phyloP scores from a whole-genome alignment of 2,888 invertebrate genomes.

The Tetheella fluctuosa region DNA sequence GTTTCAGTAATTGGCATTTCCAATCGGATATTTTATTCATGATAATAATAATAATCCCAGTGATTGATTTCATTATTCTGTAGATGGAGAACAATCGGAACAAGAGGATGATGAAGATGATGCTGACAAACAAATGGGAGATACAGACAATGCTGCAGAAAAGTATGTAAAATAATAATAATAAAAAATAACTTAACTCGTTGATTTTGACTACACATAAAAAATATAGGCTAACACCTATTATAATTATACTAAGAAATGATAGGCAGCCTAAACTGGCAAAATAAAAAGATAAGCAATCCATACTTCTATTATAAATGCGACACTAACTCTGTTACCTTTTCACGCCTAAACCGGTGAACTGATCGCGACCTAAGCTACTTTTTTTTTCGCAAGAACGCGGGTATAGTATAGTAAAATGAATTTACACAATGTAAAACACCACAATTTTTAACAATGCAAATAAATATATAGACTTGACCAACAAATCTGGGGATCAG shows the following conservation, averaged over 20 bases:
- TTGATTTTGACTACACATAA: no score
- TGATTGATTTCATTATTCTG: conserved; percentile 14
- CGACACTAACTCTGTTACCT: no score
- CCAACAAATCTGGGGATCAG: conserved; percentile 93
- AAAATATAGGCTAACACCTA: no score
- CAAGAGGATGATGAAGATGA: conserved; percentile 90
- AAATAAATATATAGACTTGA: conserved; percentile 77
- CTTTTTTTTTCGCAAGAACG: no score
- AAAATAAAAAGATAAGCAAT: no score
- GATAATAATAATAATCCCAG: conserved; percentile 4
- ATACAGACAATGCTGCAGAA: conserved; percentile 94
- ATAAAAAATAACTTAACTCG: not conserved
- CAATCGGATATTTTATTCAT: not conserved
- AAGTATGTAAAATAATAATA: conserved; percentile 74
- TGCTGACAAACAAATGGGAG: conserved; percentile 98
- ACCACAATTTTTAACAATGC: not conserved
- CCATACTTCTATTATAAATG: no score
- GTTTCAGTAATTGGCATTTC: no score
- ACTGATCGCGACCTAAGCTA: no score
- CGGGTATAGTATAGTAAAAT: no score
- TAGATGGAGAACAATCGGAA: conserved; percentile 84
- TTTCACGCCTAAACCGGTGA: no score
- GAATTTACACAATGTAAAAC: not conserved
- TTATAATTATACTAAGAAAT: no score
- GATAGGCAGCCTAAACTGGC: no score